phyloP scores from a whole-genome alignment of 2,888 invertebrate genomes.

The Synanthedon formicaeformis region DNA sequence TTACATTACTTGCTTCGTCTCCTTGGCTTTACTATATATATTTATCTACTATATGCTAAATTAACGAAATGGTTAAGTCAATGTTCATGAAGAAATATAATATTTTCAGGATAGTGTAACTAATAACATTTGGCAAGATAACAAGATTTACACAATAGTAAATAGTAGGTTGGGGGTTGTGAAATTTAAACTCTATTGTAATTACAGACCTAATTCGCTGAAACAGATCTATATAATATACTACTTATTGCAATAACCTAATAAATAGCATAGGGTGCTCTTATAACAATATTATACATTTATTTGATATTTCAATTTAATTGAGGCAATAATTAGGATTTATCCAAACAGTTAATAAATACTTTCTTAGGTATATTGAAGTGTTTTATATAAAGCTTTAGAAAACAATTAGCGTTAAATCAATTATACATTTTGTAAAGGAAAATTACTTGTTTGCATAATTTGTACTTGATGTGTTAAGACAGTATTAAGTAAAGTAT shows the following conservation, averaged over 20 bases:
- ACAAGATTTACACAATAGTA: neutral
- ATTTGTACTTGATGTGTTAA: conserved; percentile 15
- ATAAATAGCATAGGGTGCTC: neutral
- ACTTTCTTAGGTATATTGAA: conserved; percentile 31
- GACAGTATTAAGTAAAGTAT: conserved; percentile 1
- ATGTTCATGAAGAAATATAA: no score
- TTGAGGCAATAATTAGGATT: conserved; percentile 51
- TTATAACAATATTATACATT: neutral
- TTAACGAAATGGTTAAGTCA: no score
- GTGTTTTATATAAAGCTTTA: conserved; percentile 40
- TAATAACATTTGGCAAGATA: no score
- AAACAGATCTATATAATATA: neutral
- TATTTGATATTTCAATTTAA: conserved; percentile 19
- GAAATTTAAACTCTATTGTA: neutral
- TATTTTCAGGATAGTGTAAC: no score
- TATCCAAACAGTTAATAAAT: conserved; percentile 32
- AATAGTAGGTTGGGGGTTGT: neutral
- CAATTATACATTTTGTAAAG: conserved; percentile 25
- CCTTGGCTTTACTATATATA: no score
- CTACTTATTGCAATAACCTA: neutral
- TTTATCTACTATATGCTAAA: no score
- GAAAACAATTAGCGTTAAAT: conserved; percentile 12
- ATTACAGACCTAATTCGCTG: neutral
- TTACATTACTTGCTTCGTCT: no score
- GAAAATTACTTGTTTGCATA: conserved; percentile 29